These are phyloP conservation scores for Aulostomus chinensis DNA, from an alignment of 2,797 vertebrate species.

Conservation along the genomic window DNA sequence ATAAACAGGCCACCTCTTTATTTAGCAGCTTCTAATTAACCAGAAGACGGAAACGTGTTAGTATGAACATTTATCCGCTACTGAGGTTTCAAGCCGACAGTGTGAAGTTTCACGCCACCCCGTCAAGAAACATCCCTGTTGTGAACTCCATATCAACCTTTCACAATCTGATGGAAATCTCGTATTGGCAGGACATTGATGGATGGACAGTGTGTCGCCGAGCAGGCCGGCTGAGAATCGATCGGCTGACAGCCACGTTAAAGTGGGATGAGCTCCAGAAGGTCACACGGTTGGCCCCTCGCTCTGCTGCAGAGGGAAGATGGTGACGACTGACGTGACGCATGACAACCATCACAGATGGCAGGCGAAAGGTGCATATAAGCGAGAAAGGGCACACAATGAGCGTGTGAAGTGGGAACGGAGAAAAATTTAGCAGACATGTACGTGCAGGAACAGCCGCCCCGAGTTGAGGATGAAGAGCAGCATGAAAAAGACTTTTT, in stretches of 20 bases:
- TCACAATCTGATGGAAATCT: not conserved
- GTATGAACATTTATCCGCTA: no score
- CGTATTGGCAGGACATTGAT: conserved; percentile 51
- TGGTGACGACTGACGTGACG: conserved; percentile 24
- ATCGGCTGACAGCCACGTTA: conserved; percentile 59
- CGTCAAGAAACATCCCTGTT: no score
- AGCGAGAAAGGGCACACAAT: not conserved
- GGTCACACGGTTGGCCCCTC: conserved; percentile 52
- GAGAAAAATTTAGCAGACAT: no score
- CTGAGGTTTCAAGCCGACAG: no score
- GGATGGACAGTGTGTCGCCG: conserved; percentile 48
- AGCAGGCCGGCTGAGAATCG: conserved; percentile 42
- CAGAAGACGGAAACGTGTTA: no score
- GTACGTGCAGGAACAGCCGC: no score
- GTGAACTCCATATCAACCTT: no score
- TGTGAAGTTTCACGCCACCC: no score
- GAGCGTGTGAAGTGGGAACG: conserved; percentile 5
- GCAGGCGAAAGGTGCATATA: not conserved
- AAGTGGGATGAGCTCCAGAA: conserved; percentile 62
- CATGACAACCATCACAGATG: conserved; percentile 14
- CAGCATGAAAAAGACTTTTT: no score
- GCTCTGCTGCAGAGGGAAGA: conserved; percentile 25
- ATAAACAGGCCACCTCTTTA: no score
- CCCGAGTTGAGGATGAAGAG: no score
- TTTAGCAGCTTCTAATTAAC: no score